Percentiles rank a stretch among this genome's conserved stretches.
Conservation (phyloP, 2,113 vertebrate species). For the Polyodon spathula region DNA sequence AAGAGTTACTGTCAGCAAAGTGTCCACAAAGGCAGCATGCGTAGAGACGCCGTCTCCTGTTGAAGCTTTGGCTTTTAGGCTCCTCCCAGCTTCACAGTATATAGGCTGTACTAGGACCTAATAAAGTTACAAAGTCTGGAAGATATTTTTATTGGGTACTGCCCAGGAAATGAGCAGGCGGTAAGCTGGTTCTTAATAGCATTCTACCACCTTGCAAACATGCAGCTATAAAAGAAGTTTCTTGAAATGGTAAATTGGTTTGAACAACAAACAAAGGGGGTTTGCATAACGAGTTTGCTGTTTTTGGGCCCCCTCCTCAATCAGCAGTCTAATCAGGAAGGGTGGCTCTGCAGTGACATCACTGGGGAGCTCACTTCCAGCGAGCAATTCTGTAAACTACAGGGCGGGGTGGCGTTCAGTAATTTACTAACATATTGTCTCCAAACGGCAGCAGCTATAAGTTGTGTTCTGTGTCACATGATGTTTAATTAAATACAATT, state of each 20-base stretch:
- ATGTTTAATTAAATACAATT: too few relatives aligned
- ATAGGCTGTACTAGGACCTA: neutral
- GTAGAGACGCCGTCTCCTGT: neutral
- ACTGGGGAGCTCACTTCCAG: neutral
- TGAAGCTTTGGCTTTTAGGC: neutral
- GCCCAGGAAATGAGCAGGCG: neutral
- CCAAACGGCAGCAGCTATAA: too few relatives aligned
- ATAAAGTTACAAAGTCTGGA: neutral
- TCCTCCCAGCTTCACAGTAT: neutral
- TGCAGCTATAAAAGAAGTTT: neutral
- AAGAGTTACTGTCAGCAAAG: too few relatives aligned
- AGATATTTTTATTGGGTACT: neutral
- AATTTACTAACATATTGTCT: neutral
- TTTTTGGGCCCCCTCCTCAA: neutral
- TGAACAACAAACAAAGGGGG: constrained; percentile 2
- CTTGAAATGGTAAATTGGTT: neutral
- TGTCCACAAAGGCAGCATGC: neutral
- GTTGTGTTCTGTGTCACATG: too few relatives aligned
- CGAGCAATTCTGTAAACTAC: neutral
- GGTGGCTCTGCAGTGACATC: neutral
- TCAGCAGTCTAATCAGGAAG: neutral
- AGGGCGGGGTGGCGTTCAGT: neutral
- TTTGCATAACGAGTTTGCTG: neutral
- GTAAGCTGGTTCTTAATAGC: neutral
- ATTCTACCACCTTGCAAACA: neutral